A percentile compares a stretch with the other conserved stretches of the same genome.
These are phyloP conservation scores for Eucriotettix oculatus DNA, from an alignment of 2,888 invertebrate genomes.

Conservation along the genomic window DNA sequence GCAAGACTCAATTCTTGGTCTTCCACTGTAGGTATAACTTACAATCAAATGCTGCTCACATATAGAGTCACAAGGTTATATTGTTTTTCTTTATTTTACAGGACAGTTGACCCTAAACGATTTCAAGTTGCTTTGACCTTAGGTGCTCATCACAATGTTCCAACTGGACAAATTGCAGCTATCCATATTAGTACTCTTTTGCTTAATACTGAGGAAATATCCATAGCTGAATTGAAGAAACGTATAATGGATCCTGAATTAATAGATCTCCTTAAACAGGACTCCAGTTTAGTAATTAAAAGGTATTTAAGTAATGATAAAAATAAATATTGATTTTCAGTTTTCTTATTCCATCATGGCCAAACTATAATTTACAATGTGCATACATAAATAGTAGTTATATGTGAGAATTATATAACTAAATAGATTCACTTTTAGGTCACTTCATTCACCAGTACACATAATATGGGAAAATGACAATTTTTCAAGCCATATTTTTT, in stretches of 20 bases:
- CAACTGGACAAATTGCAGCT: conserved; percentile 25
- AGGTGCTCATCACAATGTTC: conserved; percentile 26
- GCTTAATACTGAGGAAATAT: conserved; percentile 8
- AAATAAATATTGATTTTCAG: too few relatives aligned
- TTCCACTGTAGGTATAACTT: conserved; percentile 27
- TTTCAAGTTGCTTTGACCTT: conserved; percentile 26
- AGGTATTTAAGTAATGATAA: conserved; percentile 7
- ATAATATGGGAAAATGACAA: too few relatives aligned
- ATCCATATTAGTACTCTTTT: conserved; percentile 16
- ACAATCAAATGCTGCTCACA: background rate
- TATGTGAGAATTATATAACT: too few relatives aligned
- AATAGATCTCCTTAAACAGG: conserved; percentile 9
- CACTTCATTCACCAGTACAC: too few relatives aligned
- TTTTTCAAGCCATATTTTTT: too few relatives aligned
- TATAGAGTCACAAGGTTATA: background rate
- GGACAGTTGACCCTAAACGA: conserved; percentile 26
- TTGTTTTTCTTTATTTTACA: conserved; percentile 13
- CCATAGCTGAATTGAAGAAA: conserved; percentile 4
- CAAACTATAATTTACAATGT: too few relatives aligned
- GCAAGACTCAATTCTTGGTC: conserved; percentile 31
- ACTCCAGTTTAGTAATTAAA: conserved; percentile 8
- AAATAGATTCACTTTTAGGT: too few relatives aligned
- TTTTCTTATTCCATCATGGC: too few relatives aligned
- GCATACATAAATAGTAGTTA: too few relatives aligned
- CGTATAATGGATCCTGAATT: conserved; percentile 12